Conservation (phyloP, 2,888 invertebrate species). For the Ectemnius cavifrons region DNA sequence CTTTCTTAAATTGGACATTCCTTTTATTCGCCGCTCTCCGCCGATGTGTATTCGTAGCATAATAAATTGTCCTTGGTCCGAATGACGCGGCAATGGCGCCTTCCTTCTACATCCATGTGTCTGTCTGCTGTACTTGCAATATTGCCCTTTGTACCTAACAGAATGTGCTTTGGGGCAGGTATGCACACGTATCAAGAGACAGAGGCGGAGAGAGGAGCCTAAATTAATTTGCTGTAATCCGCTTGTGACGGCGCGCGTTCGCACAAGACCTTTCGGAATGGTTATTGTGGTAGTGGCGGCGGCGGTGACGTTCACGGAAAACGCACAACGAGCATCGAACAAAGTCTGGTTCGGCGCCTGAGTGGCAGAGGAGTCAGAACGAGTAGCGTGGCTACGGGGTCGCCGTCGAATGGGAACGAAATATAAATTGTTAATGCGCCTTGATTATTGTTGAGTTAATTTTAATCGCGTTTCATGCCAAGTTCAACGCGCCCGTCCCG, state of each 20-base stretch:
- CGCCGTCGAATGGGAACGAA: constrained; percentile 17
- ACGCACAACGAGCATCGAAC: constrained; percentile 12
- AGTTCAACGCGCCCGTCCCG: constrained; percentile 41
- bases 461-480: constrained; percentile 53
- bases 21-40: too few species aligned
- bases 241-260: constrained; percentile 29
- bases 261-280: not conserved
- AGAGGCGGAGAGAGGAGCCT: not conserved
- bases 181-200: too few species aligned
- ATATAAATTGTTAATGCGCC: constrained; percentile 53
- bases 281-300: constrained; percentile 2
- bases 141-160: too few species aligned
- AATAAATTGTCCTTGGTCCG: too few species aligned
- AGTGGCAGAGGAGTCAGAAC: too few species aligned
- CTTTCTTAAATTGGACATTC: too few species aligned
- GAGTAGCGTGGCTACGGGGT: not conserved
- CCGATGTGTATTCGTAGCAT: too few species aligned
- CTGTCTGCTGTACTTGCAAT: too few species aligned
- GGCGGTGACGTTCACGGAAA: constrained; percentile 28
- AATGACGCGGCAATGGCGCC: too few species aligned
- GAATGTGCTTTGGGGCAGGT: too few species aligned
- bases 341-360: not conserved
- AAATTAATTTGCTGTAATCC: constrained; percentile 1
- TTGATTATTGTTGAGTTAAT: constrained; percentile 53
- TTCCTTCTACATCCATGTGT: too few species aligned